Evolutionary conservation across 2,113 vertebrate species (phyloP).

Genomic region (Eretmochelys imbricata): DNA sequence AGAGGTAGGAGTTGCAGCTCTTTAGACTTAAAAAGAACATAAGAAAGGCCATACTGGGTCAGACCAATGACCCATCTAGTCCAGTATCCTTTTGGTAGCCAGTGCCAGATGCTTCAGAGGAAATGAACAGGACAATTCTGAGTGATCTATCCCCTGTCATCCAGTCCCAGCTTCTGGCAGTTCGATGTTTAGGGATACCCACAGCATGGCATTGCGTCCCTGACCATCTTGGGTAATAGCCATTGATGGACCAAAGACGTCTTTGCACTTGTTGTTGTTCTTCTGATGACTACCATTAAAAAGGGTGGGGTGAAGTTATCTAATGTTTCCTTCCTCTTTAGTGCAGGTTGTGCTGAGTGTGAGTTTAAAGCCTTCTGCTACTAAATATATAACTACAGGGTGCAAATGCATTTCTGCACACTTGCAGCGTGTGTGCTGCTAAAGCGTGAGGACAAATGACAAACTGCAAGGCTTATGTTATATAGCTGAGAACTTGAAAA

Average conservation of each 20-base stretch:
- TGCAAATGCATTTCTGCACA: not conserved
- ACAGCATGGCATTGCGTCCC: not conserved
- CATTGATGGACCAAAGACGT: not conserved
- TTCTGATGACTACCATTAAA: not conserved
- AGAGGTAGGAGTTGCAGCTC: not conserved
- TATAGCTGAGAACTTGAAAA: not conserved
- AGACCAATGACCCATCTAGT: not conserved
- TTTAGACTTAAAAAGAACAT: not conserved
- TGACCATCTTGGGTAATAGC: not conserved
- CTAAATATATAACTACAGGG: no score
- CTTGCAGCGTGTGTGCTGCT: not conserved
- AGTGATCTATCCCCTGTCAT: not conserved
- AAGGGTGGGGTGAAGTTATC: not conserved
- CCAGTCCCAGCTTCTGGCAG: not conserved
- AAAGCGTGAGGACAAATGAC: not conserved
- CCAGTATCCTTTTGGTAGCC: not conserved
- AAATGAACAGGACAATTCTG: not conserved
- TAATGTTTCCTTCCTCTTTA: not conserved
- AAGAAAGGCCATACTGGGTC: not conserved
- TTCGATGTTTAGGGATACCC: not conserved
- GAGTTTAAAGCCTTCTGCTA: not conserved
- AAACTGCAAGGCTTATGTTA: not conserved
- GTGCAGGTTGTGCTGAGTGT: no score
- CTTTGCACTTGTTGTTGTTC: not conserved
- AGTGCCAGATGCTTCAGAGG: not conserved